A percentile compares a stretch with the other conserved stretches of the same genome.
These are phyloP conservation scores for Idaea straminata DNA, from an alignment of 2,888 invertebrate species.

Conservation along the genomic window DNA sequence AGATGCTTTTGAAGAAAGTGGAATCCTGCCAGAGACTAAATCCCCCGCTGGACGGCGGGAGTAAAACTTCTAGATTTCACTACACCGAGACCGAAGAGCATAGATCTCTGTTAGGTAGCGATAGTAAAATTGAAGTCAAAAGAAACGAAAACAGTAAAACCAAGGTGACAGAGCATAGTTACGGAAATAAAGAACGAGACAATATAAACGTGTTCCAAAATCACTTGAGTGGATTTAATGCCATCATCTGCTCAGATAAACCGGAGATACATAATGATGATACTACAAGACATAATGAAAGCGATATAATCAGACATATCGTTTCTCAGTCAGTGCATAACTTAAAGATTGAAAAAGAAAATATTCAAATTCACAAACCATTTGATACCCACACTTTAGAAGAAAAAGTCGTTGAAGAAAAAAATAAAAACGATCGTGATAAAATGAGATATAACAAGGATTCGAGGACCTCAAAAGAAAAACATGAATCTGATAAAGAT, in stretches of 20 bases:
- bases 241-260: constrained; percentile 31
- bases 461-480: constrained; percentile 65
- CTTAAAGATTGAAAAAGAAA: constrained; percentile 65
- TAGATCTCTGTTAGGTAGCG: constrained; percentile 39
- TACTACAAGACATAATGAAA: constrained; percentile 44
- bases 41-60: constrained; percentile 36
- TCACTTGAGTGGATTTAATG: constrained; percentile 31
- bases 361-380: constrained; percentile 65
- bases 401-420: constrained; percentile 59
- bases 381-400: constrained; percentile 64
- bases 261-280: constrained; percentile 32
- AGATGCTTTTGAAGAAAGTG: constrained; percentile 44
- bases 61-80: constrained; percentile 14
- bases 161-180: constrained; percentile 15
- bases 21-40: constrained; percentile 44
- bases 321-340: constrained; percentile 41
- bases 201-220: constrained; percentile 44
- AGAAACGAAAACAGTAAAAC: constrained; percentile 21
- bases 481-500: constrained; percentile 57
- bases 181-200: constrained; percentile 49
- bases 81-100: constrained; percentile 29
- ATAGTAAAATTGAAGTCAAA: constrained; percentile 34
- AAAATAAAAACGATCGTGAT: constrained; percentile 66
- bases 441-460: constrained; percentile 53
- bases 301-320: constrained; percentile 47